Conservation (phyloP, 2,797 vertebrate species). For the Sebastes alutus region DNA sequence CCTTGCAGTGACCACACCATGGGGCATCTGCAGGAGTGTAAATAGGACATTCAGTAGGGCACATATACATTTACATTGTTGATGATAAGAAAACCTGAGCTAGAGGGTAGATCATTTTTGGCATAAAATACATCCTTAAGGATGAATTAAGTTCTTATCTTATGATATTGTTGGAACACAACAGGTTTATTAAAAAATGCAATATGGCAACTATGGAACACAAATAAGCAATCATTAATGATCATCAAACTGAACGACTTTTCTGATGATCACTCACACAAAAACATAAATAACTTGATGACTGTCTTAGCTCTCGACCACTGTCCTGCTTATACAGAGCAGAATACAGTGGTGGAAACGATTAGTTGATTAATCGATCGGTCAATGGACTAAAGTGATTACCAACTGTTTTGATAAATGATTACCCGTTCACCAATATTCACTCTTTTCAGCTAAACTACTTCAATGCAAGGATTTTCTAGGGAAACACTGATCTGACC, state of each 20-base stretch:
- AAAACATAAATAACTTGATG: neutral
- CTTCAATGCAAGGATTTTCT: neutral
- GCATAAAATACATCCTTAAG: neutral
- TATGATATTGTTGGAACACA: neutral
- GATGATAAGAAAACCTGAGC: neutral
- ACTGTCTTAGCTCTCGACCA: neutral
- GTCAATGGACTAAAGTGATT: neutral
- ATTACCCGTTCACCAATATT: neutral
- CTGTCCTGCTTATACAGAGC: neutral
- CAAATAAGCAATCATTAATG: neutral
- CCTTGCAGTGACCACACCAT: slow-evolving; percentile 99
- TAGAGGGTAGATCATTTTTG: neutral
- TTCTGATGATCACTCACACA: neutral
- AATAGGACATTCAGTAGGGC: neutral
- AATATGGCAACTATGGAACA: neutral
- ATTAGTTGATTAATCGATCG: neutral
- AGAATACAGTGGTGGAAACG: neutral
- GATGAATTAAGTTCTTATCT: neutral
- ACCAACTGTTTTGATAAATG: neutral
- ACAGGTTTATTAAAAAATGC: neutral
- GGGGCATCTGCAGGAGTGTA: slow-evolving; percentile 87
- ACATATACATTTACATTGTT: neutral
- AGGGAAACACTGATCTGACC: too few species aligned
- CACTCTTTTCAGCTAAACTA: neutral
- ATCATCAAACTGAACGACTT: neutral